Evolutionary conservation across 1,140 invertebrate genomes (phyloP).

Genomic region (Brachionus koreanus): DNA sequence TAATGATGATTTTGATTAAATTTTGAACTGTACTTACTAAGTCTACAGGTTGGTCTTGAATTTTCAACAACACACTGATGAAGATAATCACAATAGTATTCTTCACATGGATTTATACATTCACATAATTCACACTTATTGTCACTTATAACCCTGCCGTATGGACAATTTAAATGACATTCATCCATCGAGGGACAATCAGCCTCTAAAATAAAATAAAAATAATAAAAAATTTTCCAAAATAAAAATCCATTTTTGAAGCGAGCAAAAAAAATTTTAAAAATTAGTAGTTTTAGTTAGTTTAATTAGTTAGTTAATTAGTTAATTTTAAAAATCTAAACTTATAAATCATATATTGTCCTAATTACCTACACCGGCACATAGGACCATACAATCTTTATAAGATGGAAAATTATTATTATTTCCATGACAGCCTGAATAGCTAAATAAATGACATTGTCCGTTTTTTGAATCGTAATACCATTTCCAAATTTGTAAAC

Average conservation of each 20-base stretch:
- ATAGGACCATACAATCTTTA: constrained; percentile 22
- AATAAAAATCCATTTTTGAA: not conserved
- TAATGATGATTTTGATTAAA: no score
- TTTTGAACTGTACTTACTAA: not conserved
- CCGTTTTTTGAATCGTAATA: constrained; percentile 51
- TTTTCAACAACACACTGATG: constrained; percentile 8
- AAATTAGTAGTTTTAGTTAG: not conserved
- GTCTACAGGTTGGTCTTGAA: not conserved
- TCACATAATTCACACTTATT: constrained; percentile 36
- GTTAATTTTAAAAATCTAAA: not conserved
- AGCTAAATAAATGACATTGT: constrained; percentile 55
- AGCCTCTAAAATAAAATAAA: not conserved
- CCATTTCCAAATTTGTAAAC: constrained; percentile 31
- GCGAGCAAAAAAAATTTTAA: not conserved
- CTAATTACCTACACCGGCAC: constrained; percentile 16
- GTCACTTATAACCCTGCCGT: not conserved
- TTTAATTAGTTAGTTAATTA: not conserved
- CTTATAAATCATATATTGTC: not conserved
- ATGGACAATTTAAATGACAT: constrained; percentile 1
- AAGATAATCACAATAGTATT: not conserved
- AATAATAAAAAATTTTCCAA: not conserved
- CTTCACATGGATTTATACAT: constrained; percentile 40
- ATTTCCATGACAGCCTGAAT: constrained; percentile 50
- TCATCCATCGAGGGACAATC: not conserved
- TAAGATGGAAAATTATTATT: constrained; percentile 43